Base-by-base conservation (phyloP, 2,888 invertebrate genomes). In the Xanthorhoe designata region DNA sequence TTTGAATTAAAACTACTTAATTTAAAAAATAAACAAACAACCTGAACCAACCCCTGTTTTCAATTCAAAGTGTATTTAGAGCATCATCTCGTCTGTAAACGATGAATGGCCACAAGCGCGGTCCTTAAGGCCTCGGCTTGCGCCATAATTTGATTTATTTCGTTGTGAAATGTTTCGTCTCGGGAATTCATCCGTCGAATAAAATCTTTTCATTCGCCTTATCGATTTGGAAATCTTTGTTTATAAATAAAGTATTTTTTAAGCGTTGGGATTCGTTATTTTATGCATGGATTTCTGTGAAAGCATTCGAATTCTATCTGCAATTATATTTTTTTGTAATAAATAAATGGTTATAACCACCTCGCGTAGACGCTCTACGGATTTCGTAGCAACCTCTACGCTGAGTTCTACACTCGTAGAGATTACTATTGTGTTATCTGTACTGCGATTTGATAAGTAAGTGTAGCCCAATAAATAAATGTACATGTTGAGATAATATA, bases 141-240 rank as follows among this genome's bases (percentile, higher is more conserved):
- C 10, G 10, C 24, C 50, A 38, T 62, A 50, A 62, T 62, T 62
- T 56, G 55, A 62, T 62, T 62, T 62, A 62, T 50, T 49, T 54
- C 49, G 32, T 61, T 54, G 54, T 45, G 45, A 32, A 54, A 19
- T 18, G 45, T 53, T 35, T 15, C n/a, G n/a, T n/a, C n/a, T 51
- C 35, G 35, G n/a, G 50, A 38, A n/a, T n/a, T n/a, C n/a, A n/a
- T n/a, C 49, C 13, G 42, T 35, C 3, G 24, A 50, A 50, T 35
- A 38, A 47, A 47, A 55, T 49, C 3, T 13, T 7, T 47, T 38
- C 47, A 17, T 13, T 17, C 6, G 15, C 13, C 6, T 47, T 4
- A 5, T 47, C 47, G 13, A 17, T 17, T 47, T 47, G 7, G 0
- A 13, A 42, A 13, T 42, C 38, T 42, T 42, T 13, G 10, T 13